These are phyloP conservation scores for Brachyalestes nurse DNA, from an alignment of 2,797 vertebrate species.

Conservation along the genomic window DNA sequence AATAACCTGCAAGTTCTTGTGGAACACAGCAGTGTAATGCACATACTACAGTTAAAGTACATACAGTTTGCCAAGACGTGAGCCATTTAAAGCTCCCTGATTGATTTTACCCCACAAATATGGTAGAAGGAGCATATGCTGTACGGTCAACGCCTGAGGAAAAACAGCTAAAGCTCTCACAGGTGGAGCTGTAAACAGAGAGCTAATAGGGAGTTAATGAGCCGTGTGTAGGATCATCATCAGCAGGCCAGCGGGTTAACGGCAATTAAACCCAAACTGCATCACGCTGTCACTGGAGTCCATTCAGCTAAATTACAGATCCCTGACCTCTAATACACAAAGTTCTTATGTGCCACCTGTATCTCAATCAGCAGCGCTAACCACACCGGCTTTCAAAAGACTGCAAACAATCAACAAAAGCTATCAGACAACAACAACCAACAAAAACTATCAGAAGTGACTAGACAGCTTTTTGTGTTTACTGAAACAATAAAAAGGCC, in stretches of 20 bases:
- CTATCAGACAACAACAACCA: too few relatives aligned
- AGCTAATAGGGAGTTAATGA: conserved; percentile 58
- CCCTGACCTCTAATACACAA: conserved; percentile 40
- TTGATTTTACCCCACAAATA: background rate
- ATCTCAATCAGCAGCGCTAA: conserved; percentile 8
- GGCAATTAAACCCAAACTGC: conserved; percentile 50
- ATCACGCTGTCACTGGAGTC: conserved; percentile 25
- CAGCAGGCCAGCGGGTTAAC: conserved; percentile 35
- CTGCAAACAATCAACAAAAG: too few relatives aligned
- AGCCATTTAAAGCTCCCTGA: background rate
- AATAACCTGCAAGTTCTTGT: too few relatives aligned
- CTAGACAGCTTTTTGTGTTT: too few relatives aligned
- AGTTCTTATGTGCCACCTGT: conserved; percentile 50
- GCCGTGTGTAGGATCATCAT: conserved; percentile 51
- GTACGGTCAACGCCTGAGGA: background rate
- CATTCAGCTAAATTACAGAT: conserved; percentile 45
- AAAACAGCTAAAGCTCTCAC: conserved; percentile 18
- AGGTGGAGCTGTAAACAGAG: conserved; percentile 50
- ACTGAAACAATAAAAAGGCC: too few relatives aligned
- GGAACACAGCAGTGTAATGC: too few relatives aligned
- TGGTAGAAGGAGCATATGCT: conserved; percentile 2
- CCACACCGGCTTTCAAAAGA: too few relatives aligned
- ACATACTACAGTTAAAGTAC: too few relatives aligned
- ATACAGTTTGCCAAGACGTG: background rate
- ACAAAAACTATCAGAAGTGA: too few relatives aligned